Percentiles rank a stretch among this genome's conserved stretches.
Evolutionary conservation across 2,113 vertebrate genomes (phyloP).

Genomic region (Progne subis): DNA sequence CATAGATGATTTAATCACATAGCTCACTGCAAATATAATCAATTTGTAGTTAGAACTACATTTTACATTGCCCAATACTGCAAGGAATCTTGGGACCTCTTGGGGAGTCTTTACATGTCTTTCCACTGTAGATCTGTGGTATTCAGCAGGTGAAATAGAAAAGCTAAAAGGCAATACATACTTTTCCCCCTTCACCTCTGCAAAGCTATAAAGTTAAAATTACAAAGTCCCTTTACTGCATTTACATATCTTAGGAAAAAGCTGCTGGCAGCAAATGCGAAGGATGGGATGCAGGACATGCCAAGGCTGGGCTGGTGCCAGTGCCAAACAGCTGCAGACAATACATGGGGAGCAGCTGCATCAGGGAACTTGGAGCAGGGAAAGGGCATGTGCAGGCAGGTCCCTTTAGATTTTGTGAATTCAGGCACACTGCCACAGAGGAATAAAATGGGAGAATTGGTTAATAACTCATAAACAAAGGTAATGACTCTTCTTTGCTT

Average conservation of each 20-base stretch:
- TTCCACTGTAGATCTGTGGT: neutral
- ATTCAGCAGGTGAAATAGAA: neutral
- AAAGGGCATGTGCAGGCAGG: neutral
- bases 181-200: neutral
- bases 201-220: neutral
- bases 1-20: neutral
- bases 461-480: neutral
- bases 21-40: neutral
- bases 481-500: neutral
- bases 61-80: neutral
- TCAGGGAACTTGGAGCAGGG: neutral
- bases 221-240: neutral
- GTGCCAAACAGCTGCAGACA: neutral
- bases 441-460: neutral
- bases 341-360: neutral
- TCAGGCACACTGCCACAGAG: neutral
- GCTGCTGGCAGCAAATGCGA: neutral
- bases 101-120: neutral
- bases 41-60: neutral
- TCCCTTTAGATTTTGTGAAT: neutral
- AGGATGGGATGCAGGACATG: neutral
- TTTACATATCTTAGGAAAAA: neutral
- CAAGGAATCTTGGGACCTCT: neutral
- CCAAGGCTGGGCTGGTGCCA: neutral
- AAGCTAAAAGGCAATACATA: neutral